Evolutionary conservation across 2,888 invertebrate genomes (phyloP).

Genomic region (Dolomedes plantarius): DNA sequence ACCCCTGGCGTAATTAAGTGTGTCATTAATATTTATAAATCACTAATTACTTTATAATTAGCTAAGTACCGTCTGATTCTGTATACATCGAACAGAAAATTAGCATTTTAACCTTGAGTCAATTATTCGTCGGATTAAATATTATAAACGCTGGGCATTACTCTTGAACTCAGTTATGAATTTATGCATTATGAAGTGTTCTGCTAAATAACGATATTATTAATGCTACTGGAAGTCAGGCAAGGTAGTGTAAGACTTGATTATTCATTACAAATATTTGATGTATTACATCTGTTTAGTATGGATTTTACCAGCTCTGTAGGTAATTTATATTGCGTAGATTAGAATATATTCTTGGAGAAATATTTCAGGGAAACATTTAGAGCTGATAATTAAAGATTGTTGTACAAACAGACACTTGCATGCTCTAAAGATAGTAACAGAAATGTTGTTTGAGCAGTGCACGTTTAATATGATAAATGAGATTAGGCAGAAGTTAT

Average conservation of each 20-base stretch:
- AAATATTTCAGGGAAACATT: too few species aligned
- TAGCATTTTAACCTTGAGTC: background rate
- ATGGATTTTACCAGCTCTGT: background rate
- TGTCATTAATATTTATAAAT: background rate
- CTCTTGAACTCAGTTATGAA: background rate
- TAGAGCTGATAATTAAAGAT: too few species aligned
- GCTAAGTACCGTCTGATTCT: background rate
- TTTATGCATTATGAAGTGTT: background rate
- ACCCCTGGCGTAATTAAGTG: too few species aligned
- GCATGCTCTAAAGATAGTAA: too few species aligned
- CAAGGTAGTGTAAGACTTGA: background rate
- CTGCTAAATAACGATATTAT: background rate
- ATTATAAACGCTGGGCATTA: background rate
- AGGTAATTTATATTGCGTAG: too few species aligned
- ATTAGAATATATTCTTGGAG: too few species aligned
- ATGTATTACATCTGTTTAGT: background rate
- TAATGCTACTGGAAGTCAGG: background rate
- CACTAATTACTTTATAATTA: conserved; percentile 1
- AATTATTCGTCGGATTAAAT: background rate
- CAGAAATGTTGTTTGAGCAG: too few species aligned
- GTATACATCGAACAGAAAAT: background rate
- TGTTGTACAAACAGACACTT: too few species aligned
- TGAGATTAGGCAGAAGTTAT: too few species aligned
- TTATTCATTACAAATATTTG: background rate
- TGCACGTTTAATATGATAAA: too few species aligned